A percentile compares a stretch with the other conserved stretches of the same genome.
These are phyloP conservation scores for Oreamnos americanus DNA, from an alignment of 2,113 vertebrate genomes.

Conservation along the genomic window DNA sequence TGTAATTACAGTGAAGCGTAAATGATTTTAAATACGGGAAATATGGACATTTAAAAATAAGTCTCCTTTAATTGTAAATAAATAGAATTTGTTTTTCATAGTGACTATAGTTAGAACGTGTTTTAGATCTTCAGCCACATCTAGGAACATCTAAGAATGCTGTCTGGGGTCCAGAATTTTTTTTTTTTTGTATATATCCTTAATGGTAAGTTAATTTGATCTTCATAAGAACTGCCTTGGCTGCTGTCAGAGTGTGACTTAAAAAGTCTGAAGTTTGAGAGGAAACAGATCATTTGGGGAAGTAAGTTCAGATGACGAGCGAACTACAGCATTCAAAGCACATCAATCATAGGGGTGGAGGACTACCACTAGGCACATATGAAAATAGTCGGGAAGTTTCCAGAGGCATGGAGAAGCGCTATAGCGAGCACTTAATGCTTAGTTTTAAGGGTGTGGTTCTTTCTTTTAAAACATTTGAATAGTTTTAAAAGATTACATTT, in stretches of 20 bases:
- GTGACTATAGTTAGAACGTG: conserved; percentile 32
- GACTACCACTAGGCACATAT: neutral
- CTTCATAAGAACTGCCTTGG: conserved; percentile 49
- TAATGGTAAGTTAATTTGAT: conserved; percentile 60
- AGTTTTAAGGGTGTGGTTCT: conserved; percentile 44
- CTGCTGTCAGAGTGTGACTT: conserved; percentile 52
- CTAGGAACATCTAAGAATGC: conserved; percentile 55
- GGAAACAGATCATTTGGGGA: conserved; percentile 69
- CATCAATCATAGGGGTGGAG: conserved; percentile 63
- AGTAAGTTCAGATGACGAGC: conserved; percentile 46
- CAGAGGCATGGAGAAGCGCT: conserved; percentile 34
- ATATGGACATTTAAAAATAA: conserved; percentile 41
- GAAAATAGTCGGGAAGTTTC: conserved; percentile 55
- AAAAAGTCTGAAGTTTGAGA: conserved; percentile 64
- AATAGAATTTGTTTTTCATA: conserved; percentile 46
- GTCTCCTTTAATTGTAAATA: conserved; percentile 49
- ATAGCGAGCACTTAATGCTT: conserved; percentile 27
- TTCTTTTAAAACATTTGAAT: conserved; percentile 50
- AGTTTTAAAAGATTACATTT: conserved; percentile 36
- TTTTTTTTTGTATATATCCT: neutral
- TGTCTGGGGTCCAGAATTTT: conserved; percentile 25
- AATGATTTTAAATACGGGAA: neutral
- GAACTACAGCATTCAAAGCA: conserved; percentile 43
- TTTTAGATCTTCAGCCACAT: conserved; percentile 40
- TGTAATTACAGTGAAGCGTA: neutral